These are phyloP conservation scores for Tenebrosternarchus preto DNA, from an alignment of 2,113 vertebrate genomes.

Conservation along the genomic window DNA sequence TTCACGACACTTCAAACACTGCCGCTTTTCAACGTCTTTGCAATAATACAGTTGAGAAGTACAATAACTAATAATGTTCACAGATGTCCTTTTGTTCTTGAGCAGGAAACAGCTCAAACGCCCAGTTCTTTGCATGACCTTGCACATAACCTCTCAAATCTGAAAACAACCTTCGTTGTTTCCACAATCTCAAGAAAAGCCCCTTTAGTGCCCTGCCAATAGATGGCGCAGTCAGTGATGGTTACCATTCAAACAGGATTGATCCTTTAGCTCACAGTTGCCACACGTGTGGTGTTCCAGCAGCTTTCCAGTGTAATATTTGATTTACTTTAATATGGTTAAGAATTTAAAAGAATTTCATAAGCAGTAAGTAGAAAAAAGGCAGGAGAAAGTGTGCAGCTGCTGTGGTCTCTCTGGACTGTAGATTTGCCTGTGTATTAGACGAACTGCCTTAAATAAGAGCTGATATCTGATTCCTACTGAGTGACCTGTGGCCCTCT, in stretches of 20 bases:
- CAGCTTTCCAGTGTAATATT: too few relatives aligned
- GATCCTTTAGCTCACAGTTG: too few relatives aligned
- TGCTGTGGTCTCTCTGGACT: too few relatives aligned
- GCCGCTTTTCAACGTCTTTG: background rate
- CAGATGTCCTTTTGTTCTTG: too few relatives aligned
- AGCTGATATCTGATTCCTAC: background rate
- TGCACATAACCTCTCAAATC: slow-evolving; percentile 24
- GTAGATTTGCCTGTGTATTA: too few relatives aligned
- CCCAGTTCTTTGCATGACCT: slow-evolving; percentile 22
- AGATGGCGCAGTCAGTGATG: slow-evolving; percentile 28
- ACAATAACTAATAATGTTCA: too few relatives aligned
- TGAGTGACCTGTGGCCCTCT: background rate
- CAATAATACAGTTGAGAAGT: background rate
- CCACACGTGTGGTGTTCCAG: too few relatives aligned
- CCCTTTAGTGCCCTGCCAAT: slow-evolving; percentile 12
- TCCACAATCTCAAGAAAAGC: too few relatives aligned
- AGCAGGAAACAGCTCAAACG: slow-evolving; percentile 35
- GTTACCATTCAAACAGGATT: background rate
- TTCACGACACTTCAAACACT: background rate
- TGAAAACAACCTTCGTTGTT: slow-evolving; percentile 38
- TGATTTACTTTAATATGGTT: too few relatives aligned
- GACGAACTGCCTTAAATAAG: background rate
- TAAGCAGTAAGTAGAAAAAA: too few relatives aligned
- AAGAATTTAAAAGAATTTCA: too few relatives aligned
- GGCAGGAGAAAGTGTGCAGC: too few relatives aligned